phyloP scores from a whole-genome alignment of 2,888 invertebrate genomes.

The Allacma fusca region DNA sequence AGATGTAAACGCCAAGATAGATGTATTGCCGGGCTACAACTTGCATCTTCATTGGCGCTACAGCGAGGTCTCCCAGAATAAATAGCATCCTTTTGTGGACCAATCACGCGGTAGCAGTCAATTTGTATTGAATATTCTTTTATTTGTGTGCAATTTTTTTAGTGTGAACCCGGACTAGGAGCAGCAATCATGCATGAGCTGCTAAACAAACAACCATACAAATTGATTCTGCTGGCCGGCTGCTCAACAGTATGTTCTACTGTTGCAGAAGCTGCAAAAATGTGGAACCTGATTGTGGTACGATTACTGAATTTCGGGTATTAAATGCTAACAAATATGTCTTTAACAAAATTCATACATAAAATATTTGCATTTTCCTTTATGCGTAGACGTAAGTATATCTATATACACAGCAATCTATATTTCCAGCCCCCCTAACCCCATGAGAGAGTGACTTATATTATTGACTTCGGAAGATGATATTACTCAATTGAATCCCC shows the following conservation, averaged over 20 bases:
- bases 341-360: not conserved
- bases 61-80: too few species aligned
- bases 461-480: too few species aligned
- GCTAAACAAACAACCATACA: constrained; percentile 93
- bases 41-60: constrained; percentile 93
- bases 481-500: too few species aligned
- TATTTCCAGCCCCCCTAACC: too few species aligned
- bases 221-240: constrained; percentile 91
- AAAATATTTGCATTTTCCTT: not conserved
- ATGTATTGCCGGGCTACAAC: constrained; percentile 89
- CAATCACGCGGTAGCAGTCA: too few species aligned
- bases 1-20: constrained; percentile 89
- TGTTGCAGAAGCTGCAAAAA: constrained; percentile 98
- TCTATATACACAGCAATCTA: too few species aligned
- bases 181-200: constrained; percentile 99
- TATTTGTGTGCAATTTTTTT: too few species aligned
- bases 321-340: not conserved
- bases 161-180: constrained; percentile 97
- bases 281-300: constrained; percentile 99
- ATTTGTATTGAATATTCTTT: too few species aligned
- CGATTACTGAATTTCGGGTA: constrained; percentile 62
- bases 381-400: too few species aligned
- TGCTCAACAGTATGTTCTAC: constrained; percentile 99
- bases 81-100: too few species aligned
- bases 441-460: too few species aligned